These are phyloP conservation scores for Drosophila tani DNA, from an alignment of 1,140 invertebrate genomes.

Conservation along the genomic window DNA sequence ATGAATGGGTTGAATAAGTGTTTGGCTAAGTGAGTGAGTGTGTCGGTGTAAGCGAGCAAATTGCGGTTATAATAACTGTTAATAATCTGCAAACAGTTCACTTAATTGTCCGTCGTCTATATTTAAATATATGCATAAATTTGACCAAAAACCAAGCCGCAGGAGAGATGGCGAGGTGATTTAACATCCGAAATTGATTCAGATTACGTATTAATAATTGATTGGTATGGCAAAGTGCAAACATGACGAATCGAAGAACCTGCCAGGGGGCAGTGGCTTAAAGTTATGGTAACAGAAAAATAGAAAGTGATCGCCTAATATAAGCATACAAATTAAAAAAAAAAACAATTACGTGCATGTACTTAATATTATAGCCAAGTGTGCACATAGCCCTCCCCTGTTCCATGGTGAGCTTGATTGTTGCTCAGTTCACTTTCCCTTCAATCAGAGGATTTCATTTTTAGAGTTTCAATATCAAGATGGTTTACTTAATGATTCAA, in stretches of 20 bases:
- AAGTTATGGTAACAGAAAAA: neutral
- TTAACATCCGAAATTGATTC: neutral
- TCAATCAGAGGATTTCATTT: conserved; percentile 5
- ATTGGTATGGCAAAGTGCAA: neutral
- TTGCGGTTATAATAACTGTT: conserved; percentile 74
- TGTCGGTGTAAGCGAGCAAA: conserved; percentile 57
- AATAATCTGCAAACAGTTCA: conserved; percentile 58
- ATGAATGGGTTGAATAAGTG: conserved; percentile 65
- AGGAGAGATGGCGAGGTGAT: neutral
- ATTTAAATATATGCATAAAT: conserved; percentile 38
- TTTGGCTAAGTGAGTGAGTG: conserved; percentile 47
- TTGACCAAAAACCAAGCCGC: conserved; percentile 19
- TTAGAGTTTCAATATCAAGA: neutral
- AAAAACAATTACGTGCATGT: conserved; percentile 33
- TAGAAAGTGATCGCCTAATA: conserved; percentile 8
- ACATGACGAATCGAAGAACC: neutral
- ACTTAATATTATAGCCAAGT: conserved; percentile 16
- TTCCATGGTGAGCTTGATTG: conserved; percentile 3
- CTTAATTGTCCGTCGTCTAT: conserved; percentile 57
- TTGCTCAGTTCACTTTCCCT: conserved; percentile 44
- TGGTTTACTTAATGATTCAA: too few relatives aligned
- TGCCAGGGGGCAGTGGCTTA: neutral
- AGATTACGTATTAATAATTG: conserved; percentile 1
- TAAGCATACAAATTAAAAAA: conserved; percentile 8
- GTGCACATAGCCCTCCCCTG: neutral